Evolutionary conservation across 2,888 invertebrate species (phyloP).

Genomic region (Eupeodes luniger): DNA sequence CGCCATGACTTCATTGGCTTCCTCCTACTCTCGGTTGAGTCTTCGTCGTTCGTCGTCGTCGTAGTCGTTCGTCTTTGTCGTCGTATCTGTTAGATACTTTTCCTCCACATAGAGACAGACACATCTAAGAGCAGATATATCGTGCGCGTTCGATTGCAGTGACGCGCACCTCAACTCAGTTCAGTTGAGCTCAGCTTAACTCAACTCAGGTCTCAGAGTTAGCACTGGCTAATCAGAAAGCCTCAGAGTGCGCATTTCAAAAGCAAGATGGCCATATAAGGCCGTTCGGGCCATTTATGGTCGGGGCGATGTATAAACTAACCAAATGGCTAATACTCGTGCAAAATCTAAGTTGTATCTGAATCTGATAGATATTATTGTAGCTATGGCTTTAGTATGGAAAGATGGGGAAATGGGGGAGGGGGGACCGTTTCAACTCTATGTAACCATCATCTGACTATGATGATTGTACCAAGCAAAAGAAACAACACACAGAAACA

Average conservation of each 20-base stretch:
- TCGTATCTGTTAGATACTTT: slow-evolving; percentile 42
- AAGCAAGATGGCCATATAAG: slow-evolving; percentile 72
- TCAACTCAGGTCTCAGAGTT: slow-evolving; percentile 14
- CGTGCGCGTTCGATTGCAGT: slow-evolving; percentile 74
- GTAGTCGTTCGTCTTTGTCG: slow-evolving; percentile 21
- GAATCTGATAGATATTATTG: slow-evolving; percentile 55
- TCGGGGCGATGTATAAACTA: slow-evolving; percentile 67
- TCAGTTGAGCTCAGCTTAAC: not conserved
- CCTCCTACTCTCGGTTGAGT: slow-evolving; percentile 66
- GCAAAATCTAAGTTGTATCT: slow-evolving; percentile 72
- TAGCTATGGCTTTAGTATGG: not conserved
- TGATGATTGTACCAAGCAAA: slow-evolving; percentile 35
- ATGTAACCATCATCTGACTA: not conserved
- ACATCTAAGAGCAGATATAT: slow-evolving; percentile 30
- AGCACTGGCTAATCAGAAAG: slow-evolving; percentile 74
- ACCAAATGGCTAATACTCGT: slow-evolving; percentile 75
- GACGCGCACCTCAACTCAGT: slow-evolving; percentile 63
- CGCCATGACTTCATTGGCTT: slow-evolving; percentile 76
- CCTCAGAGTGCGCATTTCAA: slow-evolving; percentile 69
- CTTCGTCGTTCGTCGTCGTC: slow-evolving; percentile 2
- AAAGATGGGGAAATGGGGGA: not conserved
- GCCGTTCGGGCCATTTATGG: slow-evolving; percentile 66
- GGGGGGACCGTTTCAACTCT: slow-evolving; percentile 3
- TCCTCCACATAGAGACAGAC: slow-evolving; percentile 28
- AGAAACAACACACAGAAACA: slow-evolving; percentile 28